Evolutionary conservation across 2,888 invertebrate species (phyloP).

Genomic region (Machimus atricapillus): DNA sequence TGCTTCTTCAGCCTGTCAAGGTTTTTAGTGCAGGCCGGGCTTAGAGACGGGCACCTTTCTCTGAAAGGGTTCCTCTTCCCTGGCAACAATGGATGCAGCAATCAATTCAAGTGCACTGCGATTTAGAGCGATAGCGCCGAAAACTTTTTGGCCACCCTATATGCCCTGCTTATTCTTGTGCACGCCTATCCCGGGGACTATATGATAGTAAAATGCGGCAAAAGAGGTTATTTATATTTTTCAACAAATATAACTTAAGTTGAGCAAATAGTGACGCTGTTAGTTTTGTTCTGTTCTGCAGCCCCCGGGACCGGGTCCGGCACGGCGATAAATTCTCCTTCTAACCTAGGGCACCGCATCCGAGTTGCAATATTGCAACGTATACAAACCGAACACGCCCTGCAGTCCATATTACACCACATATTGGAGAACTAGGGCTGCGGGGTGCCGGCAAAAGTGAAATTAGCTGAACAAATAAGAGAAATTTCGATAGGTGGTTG

Average conservation of each 20-base stretch:
- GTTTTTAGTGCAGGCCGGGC: background rate
- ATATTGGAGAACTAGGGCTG: background rate
- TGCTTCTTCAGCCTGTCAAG: background rate
- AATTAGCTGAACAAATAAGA: background rate
- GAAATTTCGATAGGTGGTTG: background rate
- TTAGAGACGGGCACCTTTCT: background rate
- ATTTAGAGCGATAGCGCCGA: background rate
- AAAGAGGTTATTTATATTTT: background rate
- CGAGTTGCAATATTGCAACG: background rate
- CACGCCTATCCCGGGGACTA: background rate
- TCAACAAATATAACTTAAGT: background rate
- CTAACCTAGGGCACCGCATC: background rate
- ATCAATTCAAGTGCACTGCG: constrained; percentile 5
- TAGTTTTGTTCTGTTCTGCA: background rate
- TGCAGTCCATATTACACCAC: background rate
- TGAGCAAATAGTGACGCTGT: background rate
- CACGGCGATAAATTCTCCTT: background rate
- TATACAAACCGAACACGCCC: background rate
- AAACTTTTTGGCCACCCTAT: background rate
- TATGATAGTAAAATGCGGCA: background rate
- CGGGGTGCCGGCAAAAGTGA: background rate
- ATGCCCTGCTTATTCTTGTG: background rate
- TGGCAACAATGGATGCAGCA: background rate
- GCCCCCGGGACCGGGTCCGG: background rate
- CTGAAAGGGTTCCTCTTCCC: background rate